Evolutionary conservation across 2,888 invertebrate genomes (phyloP).

Genomic region (Lasioglossum leucozonium): DNA sequence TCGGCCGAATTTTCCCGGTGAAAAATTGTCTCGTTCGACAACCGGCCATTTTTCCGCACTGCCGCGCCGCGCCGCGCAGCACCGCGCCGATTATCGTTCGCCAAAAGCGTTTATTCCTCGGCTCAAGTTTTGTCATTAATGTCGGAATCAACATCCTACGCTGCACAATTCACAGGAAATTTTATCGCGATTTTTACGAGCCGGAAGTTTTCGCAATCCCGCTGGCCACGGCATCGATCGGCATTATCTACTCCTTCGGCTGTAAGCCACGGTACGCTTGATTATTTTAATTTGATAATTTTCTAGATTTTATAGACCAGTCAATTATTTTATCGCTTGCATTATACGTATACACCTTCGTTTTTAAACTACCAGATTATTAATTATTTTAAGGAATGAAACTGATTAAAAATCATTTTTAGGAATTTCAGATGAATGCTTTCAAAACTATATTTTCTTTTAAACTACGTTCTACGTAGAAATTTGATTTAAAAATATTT

Average conservation of each 20-base stretch:
- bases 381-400: background rate
- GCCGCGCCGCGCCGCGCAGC: background rate
- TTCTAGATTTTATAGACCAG: too few relatives aligned
- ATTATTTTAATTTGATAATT: background rate
- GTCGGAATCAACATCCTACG: background rate
- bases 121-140: constrained; percentile 11
- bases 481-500: too few relatives aligned
- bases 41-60: constrained; percentile 21
- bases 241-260: background rate
- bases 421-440: background rate
- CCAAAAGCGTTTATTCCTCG: background rate
- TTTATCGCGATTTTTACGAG: constrained; percentile 7
- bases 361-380: background rate
- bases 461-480: background rate
- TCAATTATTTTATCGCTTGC: background rate
- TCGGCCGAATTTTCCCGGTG: constrained; percentile 19
- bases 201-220: background rate
- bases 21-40: constrained; percentile 22
- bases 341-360: background rate
- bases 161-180: background rate
- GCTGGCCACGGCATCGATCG: background rate
- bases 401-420: background rate
- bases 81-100: constrained; percentile 6
- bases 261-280: background rate
- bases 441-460: background rate